Evolutionary conservation across 35 echinoderm and acorn worm species (phyloP), one percentile per base, ranked within the genome.

Genomic region (Amphiura filiformis): DNA sequence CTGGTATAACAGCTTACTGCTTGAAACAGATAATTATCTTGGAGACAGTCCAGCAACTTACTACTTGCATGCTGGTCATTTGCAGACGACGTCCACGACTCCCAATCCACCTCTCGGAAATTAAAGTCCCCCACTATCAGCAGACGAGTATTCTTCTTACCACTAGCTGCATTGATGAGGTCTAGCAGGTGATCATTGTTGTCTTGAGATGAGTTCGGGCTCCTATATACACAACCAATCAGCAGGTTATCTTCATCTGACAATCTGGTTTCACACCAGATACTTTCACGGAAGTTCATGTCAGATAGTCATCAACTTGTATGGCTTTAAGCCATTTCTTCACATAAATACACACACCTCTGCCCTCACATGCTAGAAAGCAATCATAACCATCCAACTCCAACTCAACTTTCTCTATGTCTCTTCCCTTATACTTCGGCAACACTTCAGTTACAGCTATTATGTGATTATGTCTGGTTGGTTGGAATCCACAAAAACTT

Each of bases 101-200:
- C 1, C 86, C 78, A 80, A 22, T 56, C 13, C 5, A 49, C 78
- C 26, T 81, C 35, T 76, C 40, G 30, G 41, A 77, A 80, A 56
- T 88, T 88, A 57, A 81, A 81, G 20, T 81, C 78, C 18, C 86
- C 86, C 26, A 35, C 76, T 12, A 88, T 35, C n/a, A 88, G 33
- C 31, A 88, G 78, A 1, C 56, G 38, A 32, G 42, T 28, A 34
- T 9, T 38, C 49, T 88, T 81, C 77, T 5, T 32, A 0, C n/a
- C 26, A 81, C 76, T 14, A 23, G 47, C 86, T 47, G 7, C 52
- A 0, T 28, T 35, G 32, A 80, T 36, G 13, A 88, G 32, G 31
- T 80, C 36, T 9, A 0, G 23, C 5, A 87, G 37, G 32, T 87
- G 61, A 41, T 33, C 31, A 78, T 87, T 87, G 39, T 87, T 87